phyloP scores from a whole-genome alignment of 1,140 invertebrate genomes.

The Eriosoma lanigerum region DNA sequence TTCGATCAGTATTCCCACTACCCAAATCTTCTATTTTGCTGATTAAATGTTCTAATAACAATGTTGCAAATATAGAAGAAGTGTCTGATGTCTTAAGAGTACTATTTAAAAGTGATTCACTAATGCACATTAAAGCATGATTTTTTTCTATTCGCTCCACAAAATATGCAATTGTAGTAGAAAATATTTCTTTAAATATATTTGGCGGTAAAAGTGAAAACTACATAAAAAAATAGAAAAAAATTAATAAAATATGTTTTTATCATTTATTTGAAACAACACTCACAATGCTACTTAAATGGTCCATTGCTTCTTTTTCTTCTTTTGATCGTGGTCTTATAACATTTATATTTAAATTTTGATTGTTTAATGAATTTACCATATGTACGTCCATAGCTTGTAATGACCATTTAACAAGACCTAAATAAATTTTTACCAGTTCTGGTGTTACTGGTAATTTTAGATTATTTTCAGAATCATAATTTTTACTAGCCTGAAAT shows the following conservation, averaged over 20 bases:
- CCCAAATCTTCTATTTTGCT: slow-evolving; percentile 98
- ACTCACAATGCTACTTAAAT: slow-evolving; percentile 90
- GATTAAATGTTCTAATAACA: slow-evolving; percentile 92
- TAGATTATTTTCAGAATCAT: slow-evolving; percentile 55
- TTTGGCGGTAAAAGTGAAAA: slow-evolving; percentile 94
- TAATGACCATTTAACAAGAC: slow-evolving; percentile 90
- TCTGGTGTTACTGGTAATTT: slow-evolving; percentile 33
- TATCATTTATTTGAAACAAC: neutral
- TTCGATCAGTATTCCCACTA: slow-evolving; percentile 82
- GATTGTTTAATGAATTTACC: slow-evolving; percentile 66
- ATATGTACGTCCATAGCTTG: slow-evolving; percentile 90
- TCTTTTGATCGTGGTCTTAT: slow-evolving; percentile 80
- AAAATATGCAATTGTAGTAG: slow-evolving; percentile 90
- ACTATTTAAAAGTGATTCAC: slow-evolving; percentile 93
- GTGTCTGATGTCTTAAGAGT: slow-evolving; percentile 66
- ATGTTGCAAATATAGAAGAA: slow-evolving; percentile 94
- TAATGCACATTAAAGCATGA: slow-evolving; percentile 90
- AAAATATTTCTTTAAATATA: slow-evolving; percentile 95
- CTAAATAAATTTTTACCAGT: slow-evolving; percentile 74
- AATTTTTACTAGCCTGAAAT: slow-evolving; percentile 40
- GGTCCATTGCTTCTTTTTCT: slow-evolving; percentile 95
- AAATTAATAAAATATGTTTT: neutral
- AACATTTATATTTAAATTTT: slow-evolving; percentile 57
- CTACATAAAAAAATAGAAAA: slow-evolving; percentile 62
- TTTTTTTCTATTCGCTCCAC: slow-evolving; percentile 93